A percentile compares a stretch with the other conserved stretches of the same genome.
phyloP scores from a whole-genome alignment of 2,797 vertebrate genomes.

The Selene dorsalis region DNA sequence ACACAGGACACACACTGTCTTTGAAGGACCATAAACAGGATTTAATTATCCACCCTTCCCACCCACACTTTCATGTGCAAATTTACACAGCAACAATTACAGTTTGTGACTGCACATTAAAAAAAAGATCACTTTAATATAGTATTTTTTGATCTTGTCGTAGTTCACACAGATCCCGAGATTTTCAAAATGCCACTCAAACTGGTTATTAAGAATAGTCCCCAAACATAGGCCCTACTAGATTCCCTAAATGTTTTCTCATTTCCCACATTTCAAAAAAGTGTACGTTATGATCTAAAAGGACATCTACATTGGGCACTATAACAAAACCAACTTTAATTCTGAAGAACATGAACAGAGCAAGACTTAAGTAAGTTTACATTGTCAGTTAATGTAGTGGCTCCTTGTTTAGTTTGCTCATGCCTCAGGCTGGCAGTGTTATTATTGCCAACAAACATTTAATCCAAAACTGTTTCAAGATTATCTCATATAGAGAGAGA shows the following conservation, averaged over 20 bases:
- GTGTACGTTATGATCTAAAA: neutral
- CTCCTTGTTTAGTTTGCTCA: slow-evolving; percentile 7
- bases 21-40: slow-evolving; percentile 13
- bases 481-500: slow-evolving; percentile 23
- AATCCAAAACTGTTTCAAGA: slow-evolving; percentile 28
- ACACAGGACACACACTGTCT: neutral
- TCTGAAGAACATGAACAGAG: slow-evolving; percentile 13
- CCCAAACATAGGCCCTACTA: neutral
- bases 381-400: neutral
- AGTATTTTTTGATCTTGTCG: slow-evolving; percentile 17
- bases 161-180: neutral
- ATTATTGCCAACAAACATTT: slow-evolving; percentile 45
- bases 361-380: slow-evolving; percentile 1
- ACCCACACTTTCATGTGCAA: slow-evolving; percentile 18
- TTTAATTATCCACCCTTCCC: slow-evolving; percentile 40
- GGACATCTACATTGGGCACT: neutral
- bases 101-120: slow-evolving; percentile 37
- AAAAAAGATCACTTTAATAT: slow-evolving; percentile 21
- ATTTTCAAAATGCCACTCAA: neutral
- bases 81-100: slow-evolving; percentile 32
- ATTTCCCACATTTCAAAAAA: neutral
- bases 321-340: slow-evolving; percentile 34
- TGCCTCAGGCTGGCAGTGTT: slow-evolving; percentile 11
- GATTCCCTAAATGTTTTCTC: neutral
- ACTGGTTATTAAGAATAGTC: neutral